Base-by-base conservation (phyloP, 2,113 vertebrate genomes). In the Tenebrosternarchus preto region DNA sequence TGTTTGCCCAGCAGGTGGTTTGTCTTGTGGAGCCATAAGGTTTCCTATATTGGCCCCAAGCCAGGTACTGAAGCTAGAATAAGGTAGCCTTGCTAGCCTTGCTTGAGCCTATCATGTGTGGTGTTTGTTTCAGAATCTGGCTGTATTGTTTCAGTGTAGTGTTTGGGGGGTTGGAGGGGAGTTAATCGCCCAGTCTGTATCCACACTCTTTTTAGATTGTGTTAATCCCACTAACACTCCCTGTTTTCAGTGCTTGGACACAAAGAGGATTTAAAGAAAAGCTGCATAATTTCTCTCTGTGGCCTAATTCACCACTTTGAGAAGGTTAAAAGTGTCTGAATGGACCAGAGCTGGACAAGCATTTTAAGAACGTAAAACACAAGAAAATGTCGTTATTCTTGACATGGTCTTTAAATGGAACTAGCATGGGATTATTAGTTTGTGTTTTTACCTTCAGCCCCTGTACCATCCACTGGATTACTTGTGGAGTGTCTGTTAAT, bases 261-360 rank as follows among this genome's bases (percentile, higher is more conserved):
- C 80, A 85, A 85, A 85, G 80, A 79, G 81, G 78, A 86, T 87
- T 87, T 83, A 56, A 61, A 46, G 80, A 80, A 84, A 80, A 77
- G 77, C 66, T 69, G 24, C 22, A 53, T 82, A 81, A 70, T 29
- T 15, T 71, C 76, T 77, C 83, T 79, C 64, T 75, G 78, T 83
- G 69, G 72, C 76, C 63, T 75, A 77, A 57, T 77, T 75, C 73
- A 67, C 55, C 57, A 79, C 64, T 39, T 19, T 57, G 76, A 76
- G 59, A 78, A 81, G 86, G 86, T 87, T 85, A 77, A 11, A 64
- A 55, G 75, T 72, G 78, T 81, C 53, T 53, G 72, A 71, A n/a
- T 61, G 43, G 69, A 55, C 29, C n/a, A 43, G 43, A 2, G 43
- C 55, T 31, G 64, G 69, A 69, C 3, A 43, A 80, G 77, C 22